Conservation (phyloP, 2,113 vertebrate species). For the Seriola quinqueradiata region DNA sequence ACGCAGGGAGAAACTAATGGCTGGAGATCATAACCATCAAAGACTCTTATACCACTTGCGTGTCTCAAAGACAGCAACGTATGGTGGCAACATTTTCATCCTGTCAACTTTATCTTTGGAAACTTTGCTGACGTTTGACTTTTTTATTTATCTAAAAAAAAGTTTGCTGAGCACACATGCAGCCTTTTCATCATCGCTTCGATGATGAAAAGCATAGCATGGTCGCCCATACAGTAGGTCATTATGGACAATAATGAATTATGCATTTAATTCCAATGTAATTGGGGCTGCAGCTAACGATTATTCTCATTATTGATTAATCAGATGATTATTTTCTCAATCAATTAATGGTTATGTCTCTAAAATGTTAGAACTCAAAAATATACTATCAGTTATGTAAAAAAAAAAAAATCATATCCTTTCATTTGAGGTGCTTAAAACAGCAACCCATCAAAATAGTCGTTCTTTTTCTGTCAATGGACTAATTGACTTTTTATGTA, state of each 20-base stretch:
- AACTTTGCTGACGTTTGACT: constrained; percentile 37
- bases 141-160: constrained; percentile 24
- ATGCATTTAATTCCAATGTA: background rate
- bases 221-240: background rate
- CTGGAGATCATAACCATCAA: constrained; percentile 20
- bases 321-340: background rate
- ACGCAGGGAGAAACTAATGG: constrained; percentile 21
- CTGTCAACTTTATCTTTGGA: constrained; percentile 46
- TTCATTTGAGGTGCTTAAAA: background rate
- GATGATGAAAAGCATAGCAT: background rate
- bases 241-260: background rate
- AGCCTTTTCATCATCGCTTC: background rate
- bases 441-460: background rate
- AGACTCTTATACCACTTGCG: constrained; percentile 1
- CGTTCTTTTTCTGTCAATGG: background rate
- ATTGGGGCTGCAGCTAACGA: background rate
- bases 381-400: background rate
- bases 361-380: background rate
- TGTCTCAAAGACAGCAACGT: constrained; percentile 45
- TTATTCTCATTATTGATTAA: background rate
- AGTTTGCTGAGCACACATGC: constrained; percentile 33
- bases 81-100: constrained; percentile 20
- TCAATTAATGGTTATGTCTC: background rate
- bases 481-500: background rate
- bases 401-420: background rate